Conservation (phyloP, 2,888 invertebrate genomes). For the Eutolmus rufibarbis region DNA sequence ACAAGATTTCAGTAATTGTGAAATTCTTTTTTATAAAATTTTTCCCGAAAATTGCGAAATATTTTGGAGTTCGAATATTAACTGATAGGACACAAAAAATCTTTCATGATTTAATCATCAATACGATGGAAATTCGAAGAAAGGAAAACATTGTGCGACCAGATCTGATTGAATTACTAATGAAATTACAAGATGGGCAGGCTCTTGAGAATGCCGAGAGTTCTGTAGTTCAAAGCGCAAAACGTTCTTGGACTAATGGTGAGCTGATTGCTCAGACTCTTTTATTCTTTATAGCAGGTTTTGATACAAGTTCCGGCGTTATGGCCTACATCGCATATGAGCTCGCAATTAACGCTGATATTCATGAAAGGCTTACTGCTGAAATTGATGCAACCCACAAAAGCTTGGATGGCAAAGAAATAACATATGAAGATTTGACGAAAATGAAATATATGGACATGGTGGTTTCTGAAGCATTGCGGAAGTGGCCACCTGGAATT, state of each 20-base stretch:
- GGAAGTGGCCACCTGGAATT: constrained; percentile 66
- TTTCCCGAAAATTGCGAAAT: constrained; percentile 46
- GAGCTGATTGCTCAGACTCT: constrained; percentile 69
- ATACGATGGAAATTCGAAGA: constrained; percentile 63
- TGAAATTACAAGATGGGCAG: constrained; percentile 51
- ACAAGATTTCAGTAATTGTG: not conserved
- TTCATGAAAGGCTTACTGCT: constrained; percentile 64
- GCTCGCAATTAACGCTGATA: constrained; percentile 67
- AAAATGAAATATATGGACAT: constrained; percentile 70
- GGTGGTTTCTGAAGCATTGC: constrained; percentile 65
- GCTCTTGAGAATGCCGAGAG: constrained; percentile 52
- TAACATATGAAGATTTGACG: constrained; percentile 67
- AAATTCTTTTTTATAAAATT: not conserved
- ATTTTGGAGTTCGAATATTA: constrained; percentile 56
- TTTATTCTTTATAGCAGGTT: constrained; percentile 68
- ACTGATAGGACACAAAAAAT: constrained; percentile 57
- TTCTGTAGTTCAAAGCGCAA: not conserved
- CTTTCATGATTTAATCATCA: constrained; percentile 61
- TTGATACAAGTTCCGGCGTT: constrained; percentile 65
- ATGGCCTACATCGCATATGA: constrained; percentile 67
- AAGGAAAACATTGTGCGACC: constrained; percentile 63
- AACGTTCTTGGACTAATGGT: constrained; percentile 62
- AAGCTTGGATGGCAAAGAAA: constrained; percentile 61
- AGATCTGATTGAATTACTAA: constrained; percentile 67
- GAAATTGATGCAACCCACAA: constrained; percentile 61